These are phyloP conservation scores for Synergus gifuensis DNA, from an alignment of 2,888 invertebrate species.

Conservation along the genomic window DNA sequence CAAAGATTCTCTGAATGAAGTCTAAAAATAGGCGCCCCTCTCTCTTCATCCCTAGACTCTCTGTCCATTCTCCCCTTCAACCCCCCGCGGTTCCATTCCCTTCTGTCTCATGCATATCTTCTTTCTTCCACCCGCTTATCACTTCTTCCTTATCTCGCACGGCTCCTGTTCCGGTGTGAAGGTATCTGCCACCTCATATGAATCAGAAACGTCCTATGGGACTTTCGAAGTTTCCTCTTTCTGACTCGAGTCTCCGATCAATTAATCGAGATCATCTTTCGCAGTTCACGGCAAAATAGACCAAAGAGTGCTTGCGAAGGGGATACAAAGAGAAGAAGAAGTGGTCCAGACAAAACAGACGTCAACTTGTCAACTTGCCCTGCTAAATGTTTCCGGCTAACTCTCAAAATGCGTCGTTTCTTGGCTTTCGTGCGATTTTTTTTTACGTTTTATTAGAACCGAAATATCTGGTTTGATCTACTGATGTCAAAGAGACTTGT, in stretches of 20 bases:
- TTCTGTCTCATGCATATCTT: conserved; percentile 28
- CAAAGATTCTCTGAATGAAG: conserved; percentile 70
- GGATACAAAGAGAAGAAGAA: conserved; percentile 20
- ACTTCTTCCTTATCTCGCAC: conserved; percentile 39
- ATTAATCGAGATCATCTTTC: background rate
- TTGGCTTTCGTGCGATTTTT: conserved; percentile 21
- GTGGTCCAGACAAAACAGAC: conserved; percentile 38
- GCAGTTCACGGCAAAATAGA: conserved; percentile 17
- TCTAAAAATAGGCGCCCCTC: conserved; percentile 68
- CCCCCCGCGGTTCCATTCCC: conserved; percentile 34
- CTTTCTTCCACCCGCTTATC: conserved; percentile 30
- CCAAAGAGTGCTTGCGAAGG: conserved; percentile 16
- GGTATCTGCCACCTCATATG: background rate
- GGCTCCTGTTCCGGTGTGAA: conserved; percentile 32
- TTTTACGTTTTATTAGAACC: conserved; percentile 29
- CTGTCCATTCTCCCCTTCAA: conserved; percentile 49
- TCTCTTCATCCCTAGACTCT: conserved; percentile 53
- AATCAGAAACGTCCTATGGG: conserved; percentile 47
- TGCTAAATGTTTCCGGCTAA: conserved; percentile 41
- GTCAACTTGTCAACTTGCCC: conserved; percentile 33
- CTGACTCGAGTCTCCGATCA: conserved; percentile 26
- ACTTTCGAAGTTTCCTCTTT: conserved; percentile 50
- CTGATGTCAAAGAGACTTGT: background rate
- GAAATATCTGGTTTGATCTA: conserved; percentile 26
- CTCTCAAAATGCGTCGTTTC: background rate